phyloP scores from a whole-genome alignment of 2,888 invertebrate species.

The Oscheius sp. region DNA sequence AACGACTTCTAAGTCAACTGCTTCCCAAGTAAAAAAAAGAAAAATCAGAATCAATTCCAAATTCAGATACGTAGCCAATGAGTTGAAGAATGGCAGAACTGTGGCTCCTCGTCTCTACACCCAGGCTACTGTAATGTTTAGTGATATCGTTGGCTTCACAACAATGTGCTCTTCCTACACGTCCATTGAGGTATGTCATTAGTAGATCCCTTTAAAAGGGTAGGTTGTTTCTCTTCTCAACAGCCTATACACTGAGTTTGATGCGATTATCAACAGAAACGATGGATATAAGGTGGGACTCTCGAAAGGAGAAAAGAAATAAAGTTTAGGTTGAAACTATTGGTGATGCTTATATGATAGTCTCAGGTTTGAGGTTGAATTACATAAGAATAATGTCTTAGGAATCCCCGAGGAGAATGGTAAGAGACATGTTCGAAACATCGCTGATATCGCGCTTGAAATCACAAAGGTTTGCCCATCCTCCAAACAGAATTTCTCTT shows the following conservation, averaged over 20 bases:
- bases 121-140: conserved; percentile 65
- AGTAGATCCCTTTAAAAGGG: neutral
- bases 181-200: conserved; percentile 37
- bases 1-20: conserved; percentile 47
- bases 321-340: conserved; percentile 50
- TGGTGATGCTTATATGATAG: conserved; percentile 60
- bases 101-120: conserved; percentile 62
- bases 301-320: too few species aligned
- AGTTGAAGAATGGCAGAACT: conserved; percentile 60
- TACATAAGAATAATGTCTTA: too few species aligned
- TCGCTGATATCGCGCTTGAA: conserved; percentile 43
- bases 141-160: conserved; percentile 52
- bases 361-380: too few species aligned
- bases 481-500: neutral
- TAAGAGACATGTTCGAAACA: conserved; percentile 46
- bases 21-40: conserved; percentile 40
- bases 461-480: conserved; percentile 32
- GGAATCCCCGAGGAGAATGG: conserved; percentile 57
- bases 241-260: conserved; percentile 65
- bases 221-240: conserved; percentile 56
- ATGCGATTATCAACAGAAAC: conserved; percentile 57
- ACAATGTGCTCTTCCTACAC: conserved; percentile 44
- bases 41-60: neutral
- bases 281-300: conserved; percentile 50
- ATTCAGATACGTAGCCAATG: conserved; percentile 62